Evolutionary conservation across 2,888 invertebrate species (phyloP).

Genomic region (Didymodactylos carnosus): DNA sequence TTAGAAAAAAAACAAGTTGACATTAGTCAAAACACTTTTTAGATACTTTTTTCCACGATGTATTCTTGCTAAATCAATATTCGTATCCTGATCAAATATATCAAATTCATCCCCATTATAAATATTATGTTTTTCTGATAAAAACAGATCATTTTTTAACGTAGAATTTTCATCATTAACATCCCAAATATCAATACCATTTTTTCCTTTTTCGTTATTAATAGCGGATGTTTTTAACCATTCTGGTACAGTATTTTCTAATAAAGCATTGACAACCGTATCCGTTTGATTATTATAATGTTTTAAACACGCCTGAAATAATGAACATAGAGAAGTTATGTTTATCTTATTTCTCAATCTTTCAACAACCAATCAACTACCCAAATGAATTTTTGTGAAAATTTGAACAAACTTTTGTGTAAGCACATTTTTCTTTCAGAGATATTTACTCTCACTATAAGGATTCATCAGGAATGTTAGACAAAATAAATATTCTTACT

Average conservation of each 20-base stretch:
- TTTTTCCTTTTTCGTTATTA: neutral
- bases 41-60: conserved; percentile 39
- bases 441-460: too few species aligned
- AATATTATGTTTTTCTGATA: conserved; percentile 40
- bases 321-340: neutral
- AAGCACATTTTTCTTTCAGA: too few species aligned
- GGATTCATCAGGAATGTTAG: too few species aligned
- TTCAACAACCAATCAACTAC: too few species aligned
- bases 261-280: conserved; percentile 3
- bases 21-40: neutral
- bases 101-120: conserved; percentile 58
- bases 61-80: conserved; percentile 38
- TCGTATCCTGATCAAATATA: conserved; percentile 47
- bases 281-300: conserved; percentile 9
- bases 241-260: conserved; percentile 3
- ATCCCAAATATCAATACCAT: neutral
- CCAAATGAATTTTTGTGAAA: too few species aligned
- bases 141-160: neutral
- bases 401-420: too few species aligned
- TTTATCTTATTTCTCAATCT: too few species aligned
- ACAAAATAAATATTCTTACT: too few species aligned
- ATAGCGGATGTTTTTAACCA: neutral
- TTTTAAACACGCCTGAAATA: neutral
- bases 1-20: neutral
- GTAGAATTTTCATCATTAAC: neutral